Conservation (phyloP, 1,140 invertebrate genomes). For the Aphaenogaster ashmeadi region DNA sequence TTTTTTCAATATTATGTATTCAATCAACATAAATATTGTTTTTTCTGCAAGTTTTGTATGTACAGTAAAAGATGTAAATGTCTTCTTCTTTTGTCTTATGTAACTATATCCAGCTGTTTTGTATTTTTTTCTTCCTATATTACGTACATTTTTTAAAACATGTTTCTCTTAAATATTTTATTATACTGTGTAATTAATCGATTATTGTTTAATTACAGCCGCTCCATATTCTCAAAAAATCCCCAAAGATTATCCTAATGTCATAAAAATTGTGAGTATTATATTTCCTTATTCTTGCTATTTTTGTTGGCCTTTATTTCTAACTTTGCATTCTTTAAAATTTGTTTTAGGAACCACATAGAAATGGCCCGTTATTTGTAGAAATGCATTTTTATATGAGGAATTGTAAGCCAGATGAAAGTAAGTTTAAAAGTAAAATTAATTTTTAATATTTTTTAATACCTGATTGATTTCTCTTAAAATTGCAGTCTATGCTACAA, state of each 20-base stretch:
- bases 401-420: slow-evolving; percentile 93
- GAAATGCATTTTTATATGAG: slow-evolving; percentile 98
- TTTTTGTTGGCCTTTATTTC: neutral
- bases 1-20: no score
- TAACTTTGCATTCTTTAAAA: slow-evolving; percentile 36
- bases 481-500: neutral
- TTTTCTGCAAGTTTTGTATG: neutral
- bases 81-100: neutral
- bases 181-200: neutral
- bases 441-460: slow-evolving; percentile 43
- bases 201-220: slow-evolving; percentile 82
- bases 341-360: slow-evolving; percentile 93
- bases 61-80: neutral
- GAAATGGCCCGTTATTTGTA: slow-evolving; percentile 97
- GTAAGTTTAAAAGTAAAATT: slow-evolving; percentile 87
- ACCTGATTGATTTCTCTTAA: slow-evolving; percentile 30
- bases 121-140: neutral
- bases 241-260: slow-evolving; percentile 89
- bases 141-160: neutral
- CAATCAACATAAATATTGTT: neutral
- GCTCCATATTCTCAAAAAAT: slow-evolving; percentile 86
- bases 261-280: slow-evolving; percentile 93
- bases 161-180: neutral
- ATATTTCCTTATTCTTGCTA: neutral
- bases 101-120: neutral